Conservation (phyloP, 2,797 vertebrate species). For the Cossypha dichroa region DNA sequence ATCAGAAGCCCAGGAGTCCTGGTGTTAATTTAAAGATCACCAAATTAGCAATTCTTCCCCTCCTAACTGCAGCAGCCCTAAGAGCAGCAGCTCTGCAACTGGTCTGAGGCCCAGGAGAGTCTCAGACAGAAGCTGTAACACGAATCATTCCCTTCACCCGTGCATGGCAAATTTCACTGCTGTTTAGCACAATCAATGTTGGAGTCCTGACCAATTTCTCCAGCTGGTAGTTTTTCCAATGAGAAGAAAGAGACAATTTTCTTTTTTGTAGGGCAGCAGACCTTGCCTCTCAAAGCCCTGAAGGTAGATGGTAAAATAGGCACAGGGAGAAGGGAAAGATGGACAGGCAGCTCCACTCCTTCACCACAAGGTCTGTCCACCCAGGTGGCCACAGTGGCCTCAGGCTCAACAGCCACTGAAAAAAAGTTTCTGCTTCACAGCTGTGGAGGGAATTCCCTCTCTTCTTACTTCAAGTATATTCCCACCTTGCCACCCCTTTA, state of each 20-base stretch:
- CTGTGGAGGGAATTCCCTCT: not conserved
- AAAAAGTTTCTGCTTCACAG: not conserved
- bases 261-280: not conserved
- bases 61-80: not conserved
- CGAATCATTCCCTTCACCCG: not conserved
- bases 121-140: not conserved
- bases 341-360: not conserved
- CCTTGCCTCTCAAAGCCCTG: not conserved
- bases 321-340: rapidly evolving
- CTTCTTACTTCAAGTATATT: not conserved
- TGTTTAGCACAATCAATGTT: not conserved
- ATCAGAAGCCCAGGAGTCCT: not conserved
- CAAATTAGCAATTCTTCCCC: conserved; percentile 3
- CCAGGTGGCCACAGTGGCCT: rapidly evolving
- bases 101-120: not conserved
- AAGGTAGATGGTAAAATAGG: not conserved
- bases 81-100: not conserved
- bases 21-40: conserved; percentile 41
- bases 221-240: not conserved
- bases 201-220: not conserved
- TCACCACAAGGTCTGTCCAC: not conserved
- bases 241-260: not conserved
- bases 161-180: not conserved
- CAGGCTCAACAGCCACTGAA: not conserved
- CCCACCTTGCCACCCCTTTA: not conserved